A percentile compares a stretch with the other conserved stretches of the same genome.
Conservation (phyloP, 2,797 vertebrate species). For the Poeciliopsis presidionis region DNA sequence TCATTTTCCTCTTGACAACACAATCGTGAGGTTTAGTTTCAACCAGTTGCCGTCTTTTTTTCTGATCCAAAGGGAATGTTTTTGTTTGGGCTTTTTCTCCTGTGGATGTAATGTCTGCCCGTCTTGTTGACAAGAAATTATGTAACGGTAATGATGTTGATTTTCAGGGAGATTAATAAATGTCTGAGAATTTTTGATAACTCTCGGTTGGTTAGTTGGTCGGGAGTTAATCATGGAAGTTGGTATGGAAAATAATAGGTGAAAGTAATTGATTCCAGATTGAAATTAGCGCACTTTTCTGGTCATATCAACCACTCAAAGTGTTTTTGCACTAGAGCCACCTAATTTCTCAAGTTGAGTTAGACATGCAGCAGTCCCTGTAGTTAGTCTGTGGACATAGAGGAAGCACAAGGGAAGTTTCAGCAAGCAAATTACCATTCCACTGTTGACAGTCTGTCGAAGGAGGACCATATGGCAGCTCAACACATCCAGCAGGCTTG, state of each 20-base stretch:
- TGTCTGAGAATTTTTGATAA: neutral
- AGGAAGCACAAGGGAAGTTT: neutral
- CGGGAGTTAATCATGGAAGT: neutral
- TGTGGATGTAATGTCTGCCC: no score
- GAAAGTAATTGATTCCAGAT: no score
- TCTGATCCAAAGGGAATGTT: neutral
- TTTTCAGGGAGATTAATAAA: neutral
- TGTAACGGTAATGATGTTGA: neutral
- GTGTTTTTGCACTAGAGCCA: neutral
- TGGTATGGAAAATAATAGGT: no score
- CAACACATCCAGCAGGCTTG: neutral
- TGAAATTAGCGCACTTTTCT: no score
- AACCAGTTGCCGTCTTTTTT: neutral
- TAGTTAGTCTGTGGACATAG: neutral
- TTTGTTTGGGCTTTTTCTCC: neutral
- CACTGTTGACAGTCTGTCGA: neutral
- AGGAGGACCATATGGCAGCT: neutral
- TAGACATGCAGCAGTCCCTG: neutral
- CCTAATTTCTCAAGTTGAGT: neutral
- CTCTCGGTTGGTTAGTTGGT: neutral
- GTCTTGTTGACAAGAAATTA: neutral
- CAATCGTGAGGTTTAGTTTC: no score
- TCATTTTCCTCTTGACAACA: neutral
- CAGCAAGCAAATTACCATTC: neutral
- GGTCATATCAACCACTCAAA: neutral